Evolutionary conservation across 53 echinoderm and acorn worm genomes (phyloP).

Genomic region (Mesocentrotus franciscanus): DNA sequence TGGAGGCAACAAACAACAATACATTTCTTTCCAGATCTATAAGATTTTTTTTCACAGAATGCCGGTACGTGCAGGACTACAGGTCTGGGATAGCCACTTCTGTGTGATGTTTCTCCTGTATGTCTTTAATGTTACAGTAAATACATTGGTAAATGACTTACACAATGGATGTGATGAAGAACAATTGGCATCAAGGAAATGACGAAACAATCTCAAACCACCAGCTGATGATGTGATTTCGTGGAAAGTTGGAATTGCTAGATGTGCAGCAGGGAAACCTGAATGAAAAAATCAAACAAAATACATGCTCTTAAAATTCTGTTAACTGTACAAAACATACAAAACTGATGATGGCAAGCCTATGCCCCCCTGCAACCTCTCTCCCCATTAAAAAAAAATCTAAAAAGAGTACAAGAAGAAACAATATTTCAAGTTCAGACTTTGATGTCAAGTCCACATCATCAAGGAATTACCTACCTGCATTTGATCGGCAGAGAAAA

Average conservation of each 20-base stretch:
- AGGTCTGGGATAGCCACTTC: no score
- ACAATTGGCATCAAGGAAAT: neutral
- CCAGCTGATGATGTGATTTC: slow-evolving; percentile 8
- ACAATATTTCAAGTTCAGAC: no score
- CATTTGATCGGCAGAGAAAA: no score
- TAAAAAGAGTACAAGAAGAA: no score
- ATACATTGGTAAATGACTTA: neutral
- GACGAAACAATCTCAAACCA: slow-evolving; percentile 6
- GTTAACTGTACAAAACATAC: neutral
- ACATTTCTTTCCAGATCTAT: no score
- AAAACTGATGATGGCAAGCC: neutral
- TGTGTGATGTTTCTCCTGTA: neutral
- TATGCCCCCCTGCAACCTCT: no score
- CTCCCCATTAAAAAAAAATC: no score
- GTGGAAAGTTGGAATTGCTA: neutral
- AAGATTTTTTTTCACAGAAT: no score
- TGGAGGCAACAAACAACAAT: no score
- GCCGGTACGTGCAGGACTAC: no score
- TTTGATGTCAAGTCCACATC: no score
- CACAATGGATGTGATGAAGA: slow-evolving; percentile 39
- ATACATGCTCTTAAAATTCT: neutral
- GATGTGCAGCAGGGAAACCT: slow-evolving; percentile 50
- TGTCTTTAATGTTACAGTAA: neutral
- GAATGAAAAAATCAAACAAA: slow-evolving; percentile 5
- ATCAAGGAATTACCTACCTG: no score